Base-by-base conservation (phyloP, 2,888 invertebrate genomes). In the Drosophila quasianomalipes region DNA sequence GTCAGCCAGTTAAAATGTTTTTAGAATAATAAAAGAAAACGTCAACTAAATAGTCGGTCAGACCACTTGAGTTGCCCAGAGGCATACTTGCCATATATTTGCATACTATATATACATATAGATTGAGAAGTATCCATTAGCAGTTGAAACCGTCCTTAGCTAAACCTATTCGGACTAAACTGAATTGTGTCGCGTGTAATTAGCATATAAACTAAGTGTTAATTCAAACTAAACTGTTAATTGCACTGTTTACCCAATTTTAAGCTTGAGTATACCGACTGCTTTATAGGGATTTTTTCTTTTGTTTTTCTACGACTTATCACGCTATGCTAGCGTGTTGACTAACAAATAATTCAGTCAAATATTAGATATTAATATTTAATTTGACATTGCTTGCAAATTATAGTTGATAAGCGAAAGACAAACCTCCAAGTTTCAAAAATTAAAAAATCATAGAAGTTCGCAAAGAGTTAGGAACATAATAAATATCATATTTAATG, bases 171-270 rank as follows among this genome's bases (percentile, higher is more conserved):
- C 52, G 64, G 52, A 54, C 68, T 70, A 44, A 65, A 44, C 44
- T 54, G 28, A 77, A 58, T 35, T 76, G 70, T 79, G 76, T 79
- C 85, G 74, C 81, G 74, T 79, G 73, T 75, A 82, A 87, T 87
- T 85, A 85, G 74, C 85, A 61, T 59, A 62, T 28, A 30, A 57
- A 71, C 61, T 49, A 67, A 70, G 58, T 68, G 64, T 49, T 58
- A 65, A 69, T 65, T 52, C 63, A 41, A 51, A 30, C 39, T 51
- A 54, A 59, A 60, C 55, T 68, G 74, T 65, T 78, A 78, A 78
- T 78, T 78, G 52, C 63, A 47, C 30, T 67, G 65, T 68, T 70
- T 70, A 57, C 62, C 57, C 22, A 47, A 68, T 65, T 65, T 68
- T 39, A n/a, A 33, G 39, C 28, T 26, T 2, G 16, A 64, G 28